Evolutionary conservation across 2,113 vertebrate species (phyloP).

Genomic region (Suncus etruscus): DNA sequence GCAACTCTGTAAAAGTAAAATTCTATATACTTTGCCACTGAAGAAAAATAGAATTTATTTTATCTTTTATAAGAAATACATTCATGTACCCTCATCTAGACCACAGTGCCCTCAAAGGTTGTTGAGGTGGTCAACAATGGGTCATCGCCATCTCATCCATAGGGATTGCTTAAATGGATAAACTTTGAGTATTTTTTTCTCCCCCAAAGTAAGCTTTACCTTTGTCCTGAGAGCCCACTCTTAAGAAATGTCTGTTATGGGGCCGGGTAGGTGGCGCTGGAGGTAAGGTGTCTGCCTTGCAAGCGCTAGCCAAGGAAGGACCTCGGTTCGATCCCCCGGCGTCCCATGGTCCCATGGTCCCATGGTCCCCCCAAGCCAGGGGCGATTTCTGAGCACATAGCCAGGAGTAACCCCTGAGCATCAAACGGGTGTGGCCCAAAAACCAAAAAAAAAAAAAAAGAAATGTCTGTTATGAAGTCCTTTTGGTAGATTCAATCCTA

Average conservation of each 20-base stretch:
- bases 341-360: too few relatives aligned
- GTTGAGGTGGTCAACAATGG: neutral
- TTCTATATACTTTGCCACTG: neutral
- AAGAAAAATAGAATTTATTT: neutral
- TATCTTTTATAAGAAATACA: neutral
- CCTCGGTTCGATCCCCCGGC: too few relatives aligned
- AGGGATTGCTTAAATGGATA: neutral
- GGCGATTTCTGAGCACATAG: too few relatives aligned
- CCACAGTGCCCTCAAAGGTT: neutral
- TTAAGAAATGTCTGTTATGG: slow-evolving; percentile 41
- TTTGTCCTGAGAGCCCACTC: slow-evolving; percentile 33
- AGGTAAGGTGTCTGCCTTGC: too few relatives aligned
- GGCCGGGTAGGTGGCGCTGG: too few relatives aligned
- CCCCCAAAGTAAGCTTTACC: slow-evolving; percentile 25
- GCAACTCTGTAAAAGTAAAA: neutral
- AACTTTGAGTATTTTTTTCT: neutral
- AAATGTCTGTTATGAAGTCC: slow-evolving; percentile 50
- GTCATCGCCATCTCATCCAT: too few relatives aligned
- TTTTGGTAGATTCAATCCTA: slow-evolving; percentile 25
- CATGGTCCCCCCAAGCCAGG: too few relatives aligned
- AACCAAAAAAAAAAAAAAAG: too few relatives aligned
- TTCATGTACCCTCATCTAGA: neutral
- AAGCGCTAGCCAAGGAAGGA: too few relatives aligned
- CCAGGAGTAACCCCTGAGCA: too few relatives aligned
- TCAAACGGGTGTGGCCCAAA: too few relatives aligned